phyloP scores from a whole-genome alignment of 2,888 invertebrate species.

The Drosophila mulleri region DNA sequence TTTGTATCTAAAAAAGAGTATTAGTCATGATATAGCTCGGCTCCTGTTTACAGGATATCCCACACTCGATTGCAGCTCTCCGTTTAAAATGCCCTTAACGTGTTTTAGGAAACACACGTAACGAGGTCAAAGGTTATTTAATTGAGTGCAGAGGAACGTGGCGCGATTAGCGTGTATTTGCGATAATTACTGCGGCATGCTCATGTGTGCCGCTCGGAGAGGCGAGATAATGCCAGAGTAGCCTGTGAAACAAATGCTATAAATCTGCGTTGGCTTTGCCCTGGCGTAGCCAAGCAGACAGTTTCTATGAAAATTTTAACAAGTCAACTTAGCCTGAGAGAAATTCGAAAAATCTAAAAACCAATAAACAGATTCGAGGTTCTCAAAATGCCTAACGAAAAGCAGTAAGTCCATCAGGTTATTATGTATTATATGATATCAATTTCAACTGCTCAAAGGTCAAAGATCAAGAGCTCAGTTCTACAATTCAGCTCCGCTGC shows the following conservation, averaged over 20 bases:
- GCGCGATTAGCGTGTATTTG: constrained; percentile 4
- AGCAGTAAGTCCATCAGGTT: constrained; percentile 25
- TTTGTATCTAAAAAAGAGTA: no score
- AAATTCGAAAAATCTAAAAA: background rate
- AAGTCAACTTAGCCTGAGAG: constrained; percentile 22
- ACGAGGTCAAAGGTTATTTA: constrained; percentile 22
- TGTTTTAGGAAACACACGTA: constrained; percentile 16
- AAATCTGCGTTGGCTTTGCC: background rate
- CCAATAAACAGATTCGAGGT: constrained; percentile 15
- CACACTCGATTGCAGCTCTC: background rate
- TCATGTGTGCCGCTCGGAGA: background rate
- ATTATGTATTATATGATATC: no score
- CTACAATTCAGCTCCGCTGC: constrained; percentile 61
- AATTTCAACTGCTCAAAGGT: constrained; percentile 3
- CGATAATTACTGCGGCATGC: constrained; percentile 14
- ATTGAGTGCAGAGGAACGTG: constrained; percentile 16
- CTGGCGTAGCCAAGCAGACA: background rate
- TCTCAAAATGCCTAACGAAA: constrained; percentile 31
- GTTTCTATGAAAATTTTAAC: constrained; percentile 23
- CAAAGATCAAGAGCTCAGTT: background rate
- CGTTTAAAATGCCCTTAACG: constrained; percentile 3
- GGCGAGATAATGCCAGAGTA: constrained; percentile 9
- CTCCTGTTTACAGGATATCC: background rate
- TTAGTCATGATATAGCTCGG: background rate
- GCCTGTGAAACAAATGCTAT: constrained; percentile 7